Percentiles rank a stretch among this genome's conserved stretches.
Conservation (phyloP, 2,797 vertebrate species). For the Poliocrania exsul region DNA sequence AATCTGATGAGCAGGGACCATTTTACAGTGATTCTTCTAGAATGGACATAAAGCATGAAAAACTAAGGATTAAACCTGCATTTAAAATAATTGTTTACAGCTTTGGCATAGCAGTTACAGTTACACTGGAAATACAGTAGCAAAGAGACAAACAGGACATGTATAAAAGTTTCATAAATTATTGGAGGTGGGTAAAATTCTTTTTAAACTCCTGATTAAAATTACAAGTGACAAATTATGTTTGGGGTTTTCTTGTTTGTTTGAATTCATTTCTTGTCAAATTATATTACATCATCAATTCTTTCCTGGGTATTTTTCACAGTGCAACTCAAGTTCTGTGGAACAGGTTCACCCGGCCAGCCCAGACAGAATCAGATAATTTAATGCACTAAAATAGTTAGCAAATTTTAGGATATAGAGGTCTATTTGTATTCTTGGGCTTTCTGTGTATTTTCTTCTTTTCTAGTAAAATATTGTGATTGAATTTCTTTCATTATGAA, state of each 20-base stretch:
- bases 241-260: neutral
- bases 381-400: neutral
- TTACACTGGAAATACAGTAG: neutral
- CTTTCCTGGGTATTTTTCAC: neutral
- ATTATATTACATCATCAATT: neutral
- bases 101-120: neutral
- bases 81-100: neutral
- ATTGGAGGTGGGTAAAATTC: neutral
- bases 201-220: neutral
- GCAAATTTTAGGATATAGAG: neutral
- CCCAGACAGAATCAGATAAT: neutral
- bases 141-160: neutral
- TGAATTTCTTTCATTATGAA: neutral
- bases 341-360: neutral
- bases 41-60: neutral
- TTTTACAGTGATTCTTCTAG: neutral
- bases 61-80: neutral
- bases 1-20: neutral
- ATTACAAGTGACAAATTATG: neutral
- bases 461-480: neutral
- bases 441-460: neutral
- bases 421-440: neutral
- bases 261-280: neutral
- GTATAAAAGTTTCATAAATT: neutral
- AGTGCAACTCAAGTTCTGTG: neutral